Percentiles rank a stretch among this genome's conserved stretches.
These are phyloP conservation scores for Phocoena sinus DNA, from an alignment of 2,113 vertebrate species.

Conservation along the genomic window DNA sequence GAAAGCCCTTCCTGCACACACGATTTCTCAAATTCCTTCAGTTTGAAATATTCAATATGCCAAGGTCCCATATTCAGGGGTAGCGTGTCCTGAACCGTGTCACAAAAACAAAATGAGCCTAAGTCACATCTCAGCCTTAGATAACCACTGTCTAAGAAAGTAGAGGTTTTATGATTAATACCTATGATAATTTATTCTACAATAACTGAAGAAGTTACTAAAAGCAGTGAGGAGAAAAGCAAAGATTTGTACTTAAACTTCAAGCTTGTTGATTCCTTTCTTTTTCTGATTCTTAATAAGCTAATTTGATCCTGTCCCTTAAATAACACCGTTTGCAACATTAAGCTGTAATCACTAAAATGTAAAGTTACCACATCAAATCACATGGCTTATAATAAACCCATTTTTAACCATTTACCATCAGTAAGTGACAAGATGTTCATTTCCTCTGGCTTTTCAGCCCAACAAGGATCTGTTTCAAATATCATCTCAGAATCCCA, in stretches of 20 bases:
- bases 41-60: background rate
- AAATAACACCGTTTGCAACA: background rate
- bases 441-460: conserved; percentile 16
- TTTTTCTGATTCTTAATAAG: conserved; percentile 40
- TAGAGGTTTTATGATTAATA: background rate
- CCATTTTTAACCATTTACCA: background rate
- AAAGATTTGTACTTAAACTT: background rate
- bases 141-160: background rate
- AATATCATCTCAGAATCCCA: conserved; percentile 40
- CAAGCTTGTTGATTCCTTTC: background rate
- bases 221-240: background rate
- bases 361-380: background rate
- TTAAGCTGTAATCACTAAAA: conserved; percentile 7
- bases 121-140: background rate
- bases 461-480: background rate
- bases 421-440: conserved; percentile 3
- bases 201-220: background rate
- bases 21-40: background rate
- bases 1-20: background rate
- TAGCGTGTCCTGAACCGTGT: background rate
- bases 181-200: background rate
- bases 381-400: background rate
- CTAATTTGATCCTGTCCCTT: background rate
- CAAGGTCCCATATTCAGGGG: background rate
- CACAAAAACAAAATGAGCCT: background rate